Percentiles rank a stretch among this genome's conserved stretches.
Conservation (phyloP, 2,797 vertebrate species). For the Prunella strophiata region DNA sequence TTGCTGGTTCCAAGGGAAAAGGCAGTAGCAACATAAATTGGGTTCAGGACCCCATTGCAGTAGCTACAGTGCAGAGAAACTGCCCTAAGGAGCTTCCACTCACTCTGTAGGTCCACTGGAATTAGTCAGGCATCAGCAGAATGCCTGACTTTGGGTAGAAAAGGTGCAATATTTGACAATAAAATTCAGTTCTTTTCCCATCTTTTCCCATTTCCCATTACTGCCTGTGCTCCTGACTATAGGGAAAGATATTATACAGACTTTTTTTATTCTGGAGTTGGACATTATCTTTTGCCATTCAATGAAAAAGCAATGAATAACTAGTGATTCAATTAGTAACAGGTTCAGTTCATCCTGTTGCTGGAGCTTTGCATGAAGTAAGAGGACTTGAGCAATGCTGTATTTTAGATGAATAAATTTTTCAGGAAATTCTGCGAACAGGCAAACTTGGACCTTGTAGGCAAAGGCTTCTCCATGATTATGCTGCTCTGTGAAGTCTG, state of each 20-base stretch:
- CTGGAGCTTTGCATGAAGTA: neutral
- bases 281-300: neutral
- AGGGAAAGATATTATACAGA: neutral
- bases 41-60: neutral
- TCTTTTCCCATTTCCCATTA: neutral
- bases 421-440: neutral
- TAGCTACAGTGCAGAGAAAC: neutral
- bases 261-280: neutral
- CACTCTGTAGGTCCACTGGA: neutral
- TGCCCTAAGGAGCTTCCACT: neutral
- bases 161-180: neutral
- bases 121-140: neutral
- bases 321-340: neutral
- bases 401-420: neutral
- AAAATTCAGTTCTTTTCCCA: neutral
- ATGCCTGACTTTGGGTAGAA: neutral
- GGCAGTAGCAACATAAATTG: neutral
- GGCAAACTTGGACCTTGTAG: neutral
- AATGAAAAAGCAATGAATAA: slow-evolving; percentile 16
- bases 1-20: neutral
- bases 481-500: neutral
- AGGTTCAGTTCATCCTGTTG: neutral
- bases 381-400: neutral
- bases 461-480: neutral
- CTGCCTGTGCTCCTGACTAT: neutral